A percentile compares a stretch with the other conserved stretches of the same genome.
Conservation (phyloP, 2,888 invertebrate species). For the Tortricodes alternella region DNA sequence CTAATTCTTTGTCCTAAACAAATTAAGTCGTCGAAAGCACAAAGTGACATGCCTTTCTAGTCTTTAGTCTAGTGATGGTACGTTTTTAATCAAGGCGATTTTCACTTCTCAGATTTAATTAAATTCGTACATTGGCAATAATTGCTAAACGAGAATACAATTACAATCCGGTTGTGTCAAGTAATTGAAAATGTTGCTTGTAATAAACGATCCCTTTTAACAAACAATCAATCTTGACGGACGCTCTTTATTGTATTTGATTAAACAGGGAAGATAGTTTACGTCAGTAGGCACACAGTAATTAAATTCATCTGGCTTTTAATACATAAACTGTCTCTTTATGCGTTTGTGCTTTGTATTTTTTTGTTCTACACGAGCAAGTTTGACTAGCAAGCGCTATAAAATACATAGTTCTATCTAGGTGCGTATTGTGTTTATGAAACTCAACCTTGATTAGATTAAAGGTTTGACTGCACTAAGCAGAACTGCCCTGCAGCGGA, state of each 20-base stretch:
- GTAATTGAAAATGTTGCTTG: slow-evolving; percentile 49
- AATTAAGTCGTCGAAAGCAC: neutral
- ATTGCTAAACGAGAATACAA: slow-evolving; percentile 53
- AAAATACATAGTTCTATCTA: no score
- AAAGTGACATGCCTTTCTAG: slow-evolving; percentile 2
- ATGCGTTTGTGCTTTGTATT: no score
- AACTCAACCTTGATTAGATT: no score
- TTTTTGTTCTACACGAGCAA: no score
- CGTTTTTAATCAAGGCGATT: slow-evolving; percentile 60
- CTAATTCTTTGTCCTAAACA: slow-evolving; percentile 7
- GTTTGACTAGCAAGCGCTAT: no score
- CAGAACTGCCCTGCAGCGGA: no score
- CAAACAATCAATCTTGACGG: slow-evolving; percentile 9
- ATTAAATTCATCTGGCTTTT: slow-evolving; percentile 3
- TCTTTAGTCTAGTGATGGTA: slow-evolving; percentile 13
- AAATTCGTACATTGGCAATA: slow-evolving; percentile 67
- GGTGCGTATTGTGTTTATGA: no score
- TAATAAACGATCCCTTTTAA: slow-evolving; percentile 14
- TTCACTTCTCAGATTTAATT: slow-evolving; percentile 63
- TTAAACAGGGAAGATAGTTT: slow-evolving; percentile 15
- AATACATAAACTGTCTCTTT: no score
- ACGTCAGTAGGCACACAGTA: neutral
- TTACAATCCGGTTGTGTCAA: slow-evolving; percentile 59
- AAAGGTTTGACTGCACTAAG: no score
- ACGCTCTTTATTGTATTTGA: slow-evolving; percentile 15